Evolutionary conservation across 2,797 vertebrate genomes (phyloP).

Genomic region (Ptychobarbus kaznakovi): DNA sequence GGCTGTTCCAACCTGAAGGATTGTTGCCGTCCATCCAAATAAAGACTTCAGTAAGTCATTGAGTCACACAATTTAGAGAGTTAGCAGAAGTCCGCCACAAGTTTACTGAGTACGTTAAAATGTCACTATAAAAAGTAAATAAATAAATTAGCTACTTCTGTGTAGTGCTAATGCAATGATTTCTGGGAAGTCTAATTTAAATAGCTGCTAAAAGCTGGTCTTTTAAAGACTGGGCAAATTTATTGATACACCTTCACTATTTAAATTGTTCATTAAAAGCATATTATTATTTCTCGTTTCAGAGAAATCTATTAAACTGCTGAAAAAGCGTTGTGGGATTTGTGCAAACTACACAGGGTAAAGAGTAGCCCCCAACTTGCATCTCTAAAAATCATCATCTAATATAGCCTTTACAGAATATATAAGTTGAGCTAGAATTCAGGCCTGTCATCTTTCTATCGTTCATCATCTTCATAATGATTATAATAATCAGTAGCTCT

Average conservation of each 20-base stretch:
- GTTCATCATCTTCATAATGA: slow-evolving; percentile 29
- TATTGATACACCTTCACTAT: background rate
- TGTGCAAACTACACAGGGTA: background rate
- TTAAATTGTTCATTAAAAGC: slow-evolving; percentile 4
- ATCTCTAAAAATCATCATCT: background rate
- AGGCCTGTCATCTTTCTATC: background rate
- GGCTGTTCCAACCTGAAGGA: background rate
- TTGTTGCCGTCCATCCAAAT: background rate
- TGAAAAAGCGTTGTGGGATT: background rate
- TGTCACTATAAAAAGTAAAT: slow-evolving; percentile 21
- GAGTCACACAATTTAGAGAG: background rate
- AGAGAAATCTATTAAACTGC: background rate
- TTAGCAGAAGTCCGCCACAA: background rate
- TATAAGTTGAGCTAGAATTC: slow-evolving; percentile 23
- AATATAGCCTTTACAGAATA: background rate
- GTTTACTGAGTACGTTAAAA: background rate
- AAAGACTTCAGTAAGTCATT: background rate
- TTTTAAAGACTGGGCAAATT: background rate
- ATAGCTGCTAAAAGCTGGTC: background rate
- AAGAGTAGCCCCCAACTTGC: background rate
- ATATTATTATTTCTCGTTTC: slow-evolving; percentile 6
- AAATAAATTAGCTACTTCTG: slow-evolving; percentile 19
- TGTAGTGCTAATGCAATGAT: slow-evolving; percentile 8
- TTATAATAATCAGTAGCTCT: slow-evolving; percentile 29
- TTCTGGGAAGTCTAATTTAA: background rate